Base-by-base conservation (phyloP, 2,113 vertebrate species). In the Antechinus flavipes region DNA sequence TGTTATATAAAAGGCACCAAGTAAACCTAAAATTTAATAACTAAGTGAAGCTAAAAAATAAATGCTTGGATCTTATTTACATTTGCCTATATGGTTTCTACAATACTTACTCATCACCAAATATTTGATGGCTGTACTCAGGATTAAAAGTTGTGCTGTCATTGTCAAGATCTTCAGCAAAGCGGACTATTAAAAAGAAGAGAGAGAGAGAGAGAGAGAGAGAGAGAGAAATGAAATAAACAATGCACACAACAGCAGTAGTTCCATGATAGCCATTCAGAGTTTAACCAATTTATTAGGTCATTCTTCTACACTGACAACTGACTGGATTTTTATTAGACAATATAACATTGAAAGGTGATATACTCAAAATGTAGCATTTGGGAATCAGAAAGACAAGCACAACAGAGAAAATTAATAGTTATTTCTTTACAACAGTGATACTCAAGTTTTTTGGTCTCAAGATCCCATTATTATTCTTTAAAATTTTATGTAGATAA, bases 81-180 rank as follows among this genome's bases (percentile, higher is more conserved):
- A 46, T 93, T 61, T 61, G 30, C 12, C 42, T 93, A 95, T 54
- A 52, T 52, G 50, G 95, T 98, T 92, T 50, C 56, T 95, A 90
- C 30, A 47, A 96, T 95, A 99, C 99, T 99, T 99, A 99, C 99
- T 99, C 99, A n/a, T 99, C 99, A 97, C 99, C 99, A 98, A 99
- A 99, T 9, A 99, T 98, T 76, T 99, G 99, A 98, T 99, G 99
- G 97, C 99, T 99, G 98, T 99, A 99, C 95, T 99, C 99, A 3
- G 99, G 99, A 97, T 99, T 99, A 97, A 99, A 99, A 0, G 99
- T 99, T 94, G 99, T 99, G 98, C 99, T 98, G 53, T 99, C 99
- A 97, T 99, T 99, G 26, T 99, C 99, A 97, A 99, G 97, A 98
- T 99, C 99, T 97, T 99, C 99, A 94, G 99, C 99, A 97, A 99